A percentile compares a stretch with the other conserved stretches of the same genome.
Evolutionary conservation across 2,888 invertebrate genomes (phyloP).

Genomic region (Acrobasis repandana): DNA sequence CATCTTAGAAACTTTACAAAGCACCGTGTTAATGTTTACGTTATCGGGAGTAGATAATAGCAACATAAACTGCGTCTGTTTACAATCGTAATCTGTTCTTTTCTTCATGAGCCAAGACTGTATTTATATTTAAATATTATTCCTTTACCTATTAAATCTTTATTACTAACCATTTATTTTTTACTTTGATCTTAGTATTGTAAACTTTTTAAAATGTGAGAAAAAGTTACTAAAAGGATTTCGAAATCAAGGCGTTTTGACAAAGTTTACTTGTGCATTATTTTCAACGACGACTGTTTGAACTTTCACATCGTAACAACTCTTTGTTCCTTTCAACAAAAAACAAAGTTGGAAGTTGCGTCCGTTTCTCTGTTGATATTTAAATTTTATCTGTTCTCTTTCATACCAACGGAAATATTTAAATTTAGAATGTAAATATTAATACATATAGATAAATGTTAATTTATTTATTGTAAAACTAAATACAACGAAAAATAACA

Average conservation of each 20-base stretch:
- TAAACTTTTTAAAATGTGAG: background rate
- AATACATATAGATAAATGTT: no score
- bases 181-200: background rate
- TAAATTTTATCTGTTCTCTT: background rate
- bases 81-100: constrained; percentile 5
- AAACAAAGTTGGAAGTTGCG: background rate
- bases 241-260: background rate
- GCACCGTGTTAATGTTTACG: constrained; percentile 14
- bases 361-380: background rate
- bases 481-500: no score
- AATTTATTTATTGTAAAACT: no score
- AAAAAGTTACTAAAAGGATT: background rate
- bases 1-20: background rate
- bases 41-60: constrained; percentile 20
- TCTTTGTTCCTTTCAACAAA: background rate
- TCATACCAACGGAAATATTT: no score
- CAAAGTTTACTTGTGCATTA: background rate
- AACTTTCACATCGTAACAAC: constrained; percentile 1
- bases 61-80: constrained; percentile 17
- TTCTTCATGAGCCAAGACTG: background rate
- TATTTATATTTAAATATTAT: background rate
- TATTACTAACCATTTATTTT: background rate
- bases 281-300: constrained; percentile 1
- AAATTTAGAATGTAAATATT: no score
- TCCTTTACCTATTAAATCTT: background rate